Conservation (phyloP, 2,113 vertebrate species). For the Vombatus ursinus region DNA sequence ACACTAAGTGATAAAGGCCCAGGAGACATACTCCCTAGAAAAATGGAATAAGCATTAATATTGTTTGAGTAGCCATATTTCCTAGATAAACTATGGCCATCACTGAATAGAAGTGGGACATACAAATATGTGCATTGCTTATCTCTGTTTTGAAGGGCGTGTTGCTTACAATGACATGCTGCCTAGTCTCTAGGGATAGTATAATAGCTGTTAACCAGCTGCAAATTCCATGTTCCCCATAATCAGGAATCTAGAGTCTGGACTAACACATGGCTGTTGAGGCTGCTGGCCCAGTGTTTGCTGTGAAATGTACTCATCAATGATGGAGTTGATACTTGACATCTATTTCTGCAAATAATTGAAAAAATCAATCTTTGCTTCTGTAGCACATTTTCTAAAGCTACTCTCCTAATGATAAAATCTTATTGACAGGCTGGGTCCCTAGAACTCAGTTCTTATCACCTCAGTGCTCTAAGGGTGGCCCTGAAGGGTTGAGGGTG, state of each 20-base stretch:
- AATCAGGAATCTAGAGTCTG: neutral
- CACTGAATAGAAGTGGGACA: no score
- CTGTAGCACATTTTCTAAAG: neutral
- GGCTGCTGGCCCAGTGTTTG: neutral
- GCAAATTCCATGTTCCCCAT: neutral
- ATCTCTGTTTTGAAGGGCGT: neutral
- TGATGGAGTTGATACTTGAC: neutral
- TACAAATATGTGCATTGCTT: neutral
- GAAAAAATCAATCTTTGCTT: neutral
- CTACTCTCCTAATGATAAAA: neutral
- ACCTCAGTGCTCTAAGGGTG: neutral
- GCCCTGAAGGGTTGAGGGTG: neutral
- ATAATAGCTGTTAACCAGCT: neutral
- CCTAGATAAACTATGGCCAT: no score
- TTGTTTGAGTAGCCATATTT: no score
- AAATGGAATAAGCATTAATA: no score
- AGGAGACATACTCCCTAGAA: neutral
- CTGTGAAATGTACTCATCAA: neutral
- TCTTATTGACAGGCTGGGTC: neutral
- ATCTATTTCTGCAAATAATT: neutral
- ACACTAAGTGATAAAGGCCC: neutral
- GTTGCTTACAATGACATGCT: neutral
- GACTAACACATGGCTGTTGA: neutral
- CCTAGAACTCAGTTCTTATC: neutral
- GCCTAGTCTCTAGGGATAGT: neutral